These are phyloP conservation scores for Salvator merianae DNA, from an alignment of 2,113 vertebrate genomes.

Conservation along the genomic window DNA sequence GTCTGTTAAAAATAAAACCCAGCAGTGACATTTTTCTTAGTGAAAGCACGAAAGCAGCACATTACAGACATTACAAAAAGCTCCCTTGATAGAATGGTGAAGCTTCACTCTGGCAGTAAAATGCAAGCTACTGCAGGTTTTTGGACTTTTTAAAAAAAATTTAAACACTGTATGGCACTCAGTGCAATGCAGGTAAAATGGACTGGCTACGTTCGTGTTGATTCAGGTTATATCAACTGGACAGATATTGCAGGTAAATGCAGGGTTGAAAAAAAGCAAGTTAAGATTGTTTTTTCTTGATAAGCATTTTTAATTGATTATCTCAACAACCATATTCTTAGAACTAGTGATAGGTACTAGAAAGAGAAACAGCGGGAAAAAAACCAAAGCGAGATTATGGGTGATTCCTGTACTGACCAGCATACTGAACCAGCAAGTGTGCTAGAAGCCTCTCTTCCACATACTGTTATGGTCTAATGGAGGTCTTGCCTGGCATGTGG, in stretches of 20 bases:
- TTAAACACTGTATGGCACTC: constrained; percentile 26
- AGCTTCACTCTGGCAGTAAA: constrained; percentile 76
- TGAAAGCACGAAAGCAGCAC: constrained; percentile 75
- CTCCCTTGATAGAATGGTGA: constrained; percentile 71
- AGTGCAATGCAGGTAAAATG: constrained; percentile 52
- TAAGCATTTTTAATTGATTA: constrained; percentile 21
- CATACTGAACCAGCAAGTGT: no score
- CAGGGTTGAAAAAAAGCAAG: constrained; percentile 27
- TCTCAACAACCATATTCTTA: background rate
- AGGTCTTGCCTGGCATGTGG: no score
- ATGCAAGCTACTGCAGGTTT: constrained; percentile 65
- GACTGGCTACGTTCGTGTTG: constrained; percentile 27
- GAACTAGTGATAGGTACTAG: background rate
- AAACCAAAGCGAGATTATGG: no score
- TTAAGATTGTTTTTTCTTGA: constrained; percentile 51
- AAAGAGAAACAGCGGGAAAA: no score
- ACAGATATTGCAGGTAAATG: constrained; percentile 28
- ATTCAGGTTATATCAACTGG: constrained; percentile 28
- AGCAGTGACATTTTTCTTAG: constrained; percentile 80
- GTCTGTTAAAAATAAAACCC: constrained; percentile 77
- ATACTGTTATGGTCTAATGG: no score
- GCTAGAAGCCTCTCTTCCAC: no score
- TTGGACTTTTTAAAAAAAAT: constrained; percentile 9
- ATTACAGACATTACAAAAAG: constrained; percentile 77
- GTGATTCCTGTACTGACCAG: no score